Evolutionary conservation across 1,140 invertebrate species (phyloP).

Genomic region (Protaetia brevitarsis): DNA sequence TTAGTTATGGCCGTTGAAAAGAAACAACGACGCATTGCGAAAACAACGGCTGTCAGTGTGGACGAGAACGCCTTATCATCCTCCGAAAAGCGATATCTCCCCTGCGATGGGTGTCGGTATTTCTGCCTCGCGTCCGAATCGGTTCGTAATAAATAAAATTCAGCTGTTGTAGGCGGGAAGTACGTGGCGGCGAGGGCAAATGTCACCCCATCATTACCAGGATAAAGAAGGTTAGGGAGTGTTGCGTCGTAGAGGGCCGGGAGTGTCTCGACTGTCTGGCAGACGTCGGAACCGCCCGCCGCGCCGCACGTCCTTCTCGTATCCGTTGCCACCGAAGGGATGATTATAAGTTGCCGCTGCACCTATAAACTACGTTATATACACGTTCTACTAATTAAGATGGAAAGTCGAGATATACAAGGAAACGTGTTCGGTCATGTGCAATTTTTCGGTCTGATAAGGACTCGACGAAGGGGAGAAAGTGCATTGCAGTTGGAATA

Average conservation of each 20-base stretch:
- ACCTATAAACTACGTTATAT: background rate
- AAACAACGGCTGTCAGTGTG: background rate
- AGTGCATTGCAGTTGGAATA: background rate
- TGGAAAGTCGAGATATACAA: background rate
- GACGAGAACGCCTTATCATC: background rate
- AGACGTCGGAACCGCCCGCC: background rate
- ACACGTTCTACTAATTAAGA: slow-evolving; percentile 3
- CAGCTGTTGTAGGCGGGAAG: background rate
- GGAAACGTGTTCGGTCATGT: background rate
- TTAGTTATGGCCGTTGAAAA: background rate
- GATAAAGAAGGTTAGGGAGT: slow-evolving; percentile 3
- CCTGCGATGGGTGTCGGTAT: background rate
- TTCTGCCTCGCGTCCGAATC: background rate
- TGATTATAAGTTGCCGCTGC: background rate
- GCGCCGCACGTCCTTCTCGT: background rate
- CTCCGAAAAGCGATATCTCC: background rate
- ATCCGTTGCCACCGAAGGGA: background rate
- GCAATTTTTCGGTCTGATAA: background rate
- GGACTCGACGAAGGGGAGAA: background rate
- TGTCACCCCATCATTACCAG: slow-evolving; percentile 5
- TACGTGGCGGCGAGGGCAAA: background rate
- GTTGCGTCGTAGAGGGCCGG: background rate
- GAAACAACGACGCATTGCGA: background rate
- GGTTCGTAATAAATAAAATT: background rate
- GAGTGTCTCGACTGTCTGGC: background rate